phyloP scores from a whole-genome alignment of 2,113 vertebrate species.

The Steatornis caripensis region DNA sequence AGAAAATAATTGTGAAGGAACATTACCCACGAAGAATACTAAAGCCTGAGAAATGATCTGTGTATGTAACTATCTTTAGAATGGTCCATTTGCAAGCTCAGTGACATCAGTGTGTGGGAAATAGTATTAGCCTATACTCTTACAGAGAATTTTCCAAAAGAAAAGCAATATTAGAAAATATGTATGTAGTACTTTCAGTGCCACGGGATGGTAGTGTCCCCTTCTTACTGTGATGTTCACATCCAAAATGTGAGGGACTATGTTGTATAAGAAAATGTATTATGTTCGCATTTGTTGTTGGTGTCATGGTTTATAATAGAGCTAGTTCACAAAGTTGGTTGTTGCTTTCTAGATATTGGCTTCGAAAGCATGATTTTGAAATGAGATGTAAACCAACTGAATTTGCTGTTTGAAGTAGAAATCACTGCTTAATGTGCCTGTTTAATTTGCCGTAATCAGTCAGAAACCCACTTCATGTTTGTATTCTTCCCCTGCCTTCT shows the following conservation, averaged over 20 bases:
- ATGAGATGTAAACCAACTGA: not conserved
- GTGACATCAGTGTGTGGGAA: not conserved
- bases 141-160: not conserved
- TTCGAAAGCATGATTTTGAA: not conserved
- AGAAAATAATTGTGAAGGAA: not conserved
- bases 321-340: not conserved
- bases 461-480: not conserved
- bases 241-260: not conserved
- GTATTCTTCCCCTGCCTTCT: not conserved
- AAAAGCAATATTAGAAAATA: not conserved
- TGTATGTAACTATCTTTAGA: not conserved
- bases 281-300: not conserved
- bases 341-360: not conserved
- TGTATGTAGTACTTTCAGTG: not conserved
- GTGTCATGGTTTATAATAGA: not conserved
- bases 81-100: not conserved
- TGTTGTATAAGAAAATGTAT: not conserved
- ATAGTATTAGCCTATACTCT: not conserved
- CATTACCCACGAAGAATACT: not conserved
- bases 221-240: not conserved
- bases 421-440: not conserved
- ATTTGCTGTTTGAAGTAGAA: constrained; percentile 3
- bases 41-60: not conserved
- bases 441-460: not conserved
- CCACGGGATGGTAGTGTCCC: not conserved